phyloP scores from a whole-genome alignment of 2,888 invertebrate species.

The Phortica magna region DNA sequence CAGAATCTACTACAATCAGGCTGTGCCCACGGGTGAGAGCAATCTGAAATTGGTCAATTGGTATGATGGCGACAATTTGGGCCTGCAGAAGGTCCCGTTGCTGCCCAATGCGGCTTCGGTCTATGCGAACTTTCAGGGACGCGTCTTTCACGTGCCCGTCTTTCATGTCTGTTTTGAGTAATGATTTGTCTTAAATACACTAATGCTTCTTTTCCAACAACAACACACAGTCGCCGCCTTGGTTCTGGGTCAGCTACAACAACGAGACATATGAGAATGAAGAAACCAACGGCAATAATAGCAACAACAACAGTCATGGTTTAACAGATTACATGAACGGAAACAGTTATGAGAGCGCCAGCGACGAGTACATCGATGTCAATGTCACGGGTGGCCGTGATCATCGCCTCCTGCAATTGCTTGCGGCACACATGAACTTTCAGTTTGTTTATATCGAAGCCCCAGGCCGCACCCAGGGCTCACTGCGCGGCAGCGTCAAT shows the following conservation, averaged over 20 bases:
- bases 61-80: constrained; percentile 82
- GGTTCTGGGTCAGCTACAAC: constrained; percentile 85
- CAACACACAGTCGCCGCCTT: constrained; percentile 88
- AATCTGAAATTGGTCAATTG: constrained; percentile 84
- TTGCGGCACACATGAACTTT: constrained; percentile 85
- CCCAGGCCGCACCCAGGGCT: constrained; percentile 85
- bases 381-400: constrained; percentile 85
- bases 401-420: constrained; percentile 82
- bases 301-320: constrained; percentile 34
- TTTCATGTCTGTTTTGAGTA: constrained; percentile 78
- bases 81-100: constrained; percentile 83
- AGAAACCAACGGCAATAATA: constrained; percentile 34
- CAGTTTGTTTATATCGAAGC: constrained; percentile 86
- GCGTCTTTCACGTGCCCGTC: constrained; percentile 84
- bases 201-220: constrained; percentile 13
- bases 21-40: constrained; percentile 81
- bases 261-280: constrained; percentile 75
- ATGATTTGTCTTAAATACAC: background rate
- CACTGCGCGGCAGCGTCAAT: constrained; percentile 77
- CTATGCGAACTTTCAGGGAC: constrained; percentile 83
- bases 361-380: constrained; percentile 55
- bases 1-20: constrained; percentile 86
- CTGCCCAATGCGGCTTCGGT: constrained; percentile 82
- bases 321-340: constrained; percentile 45
- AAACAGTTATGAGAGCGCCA: constrained; percentile 12